Percentiles rank a stretch among this genome's conserved stretches.
Evolutionary conservation across 1,140 invertebrate genomes (phyloP).

Genomic region (Maconellicoccus hirsutus): DNA sequence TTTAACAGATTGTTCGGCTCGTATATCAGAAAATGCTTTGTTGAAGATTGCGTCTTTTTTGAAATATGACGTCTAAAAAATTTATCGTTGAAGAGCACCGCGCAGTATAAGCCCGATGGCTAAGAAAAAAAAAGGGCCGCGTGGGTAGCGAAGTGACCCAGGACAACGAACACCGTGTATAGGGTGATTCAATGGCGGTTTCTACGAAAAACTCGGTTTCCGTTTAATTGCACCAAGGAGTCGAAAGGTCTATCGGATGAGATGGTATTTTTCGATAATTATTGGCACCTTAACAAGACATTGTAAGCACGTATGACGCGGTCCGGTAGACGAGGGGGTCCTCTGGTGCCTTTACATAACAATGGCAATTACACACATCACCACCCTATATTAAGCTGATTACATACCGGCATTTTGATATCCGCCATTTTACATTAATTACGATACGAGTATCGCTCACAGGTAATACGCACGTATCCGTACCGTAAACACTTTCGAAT

Average conservation of each 20-base stretch:
- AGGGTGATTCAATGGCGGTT: too few species aligned
- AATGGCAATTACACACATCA: neutral
- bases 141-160: too few species aligned
- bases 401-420: conserved; percentile 8
- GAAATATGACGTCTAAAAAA: conserved; percentile 2
- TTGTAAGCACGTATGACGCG: too few species aligned
- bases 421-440: neutral
- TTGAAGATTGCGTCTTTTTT: neutral
- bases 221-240: too few species aligned
- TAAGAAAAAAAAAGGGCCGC: too few species aligned
- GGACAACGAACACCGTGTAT: too few species aligned
- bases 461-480: neutral
- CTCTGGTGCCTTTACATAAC: neutral
- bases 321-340: too few species aligned
- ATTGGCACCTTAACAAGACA: too few species aligned
- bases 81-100: neutral
- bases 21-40: neutral
- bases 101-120: too few species aligned
- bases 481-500: neutral
- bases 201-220: too few species aligned
- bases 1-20: conserved; percentile 7
- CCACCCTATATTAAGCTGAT: neutral
- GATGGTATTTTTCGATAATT: too few species aligned
- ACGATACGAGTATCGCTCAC: neutral
- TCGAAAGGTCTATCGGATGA: too few species aligned